Percentiles rank a stretch among this genome's conserved stretches.
Conservation (phyloP, 2,797 vertebrate genomes). For the Capromys pilorides region DNA sequence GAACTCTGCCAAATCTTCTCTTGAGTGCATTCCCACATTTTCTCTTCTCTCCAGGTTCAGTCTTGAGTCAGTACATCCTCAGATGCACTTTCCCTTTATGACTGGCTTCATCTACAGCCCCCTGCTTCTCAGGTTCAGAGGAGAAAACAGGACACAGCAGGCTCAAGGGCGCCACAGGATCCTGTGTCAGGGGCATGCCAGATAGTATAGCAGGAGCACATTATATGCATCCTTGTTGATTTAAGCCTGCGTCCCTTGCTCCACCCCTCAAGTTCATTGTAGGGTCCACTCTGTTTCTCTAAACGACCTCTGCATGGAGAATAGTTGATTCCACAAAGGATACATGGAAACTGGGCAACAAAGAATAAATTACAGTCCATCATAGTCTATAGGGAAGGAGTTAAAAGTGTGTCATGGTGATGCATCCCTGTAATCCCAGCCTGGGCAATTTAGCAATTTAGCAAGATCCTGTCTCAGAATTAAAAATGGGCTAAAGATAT, state of each 20-base stretch:
- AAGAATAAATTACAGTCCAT: background rate
- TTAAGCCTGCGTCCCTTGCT: background rate
- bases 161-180: background rate
- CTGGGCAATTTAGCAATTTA: background rate
- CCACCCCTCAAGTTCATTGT: background rate
- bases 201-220: background rate
- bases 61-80: background rate
- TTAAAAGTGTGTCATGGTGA: background rate
- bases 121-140: background rate
- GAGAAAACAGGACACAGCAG: background rate
- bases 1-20: conserved; percentile 8
- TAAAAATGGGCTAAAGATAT: background rate
- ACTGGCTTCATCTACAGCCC: background rate
- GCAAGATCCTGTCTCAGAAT: background rate
- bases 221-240: background rate
- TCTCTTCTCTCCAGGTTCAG: conserved; percentile 15
- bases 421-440: background rate
- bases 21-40: background rate
- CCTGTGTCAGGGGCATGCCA: background rate
- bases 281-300: background rate
- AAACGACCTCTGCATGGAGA: background rate
- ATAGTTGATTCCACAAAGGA: background rate
- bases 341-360: background rate
- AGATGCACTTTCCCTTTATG: background rate
- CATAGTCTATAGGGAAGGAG: background rate